Evolutionary conservation across 2,797 vertebrate species (phyloP).

Genomic region (Halcyon leucocephala): DNA sequence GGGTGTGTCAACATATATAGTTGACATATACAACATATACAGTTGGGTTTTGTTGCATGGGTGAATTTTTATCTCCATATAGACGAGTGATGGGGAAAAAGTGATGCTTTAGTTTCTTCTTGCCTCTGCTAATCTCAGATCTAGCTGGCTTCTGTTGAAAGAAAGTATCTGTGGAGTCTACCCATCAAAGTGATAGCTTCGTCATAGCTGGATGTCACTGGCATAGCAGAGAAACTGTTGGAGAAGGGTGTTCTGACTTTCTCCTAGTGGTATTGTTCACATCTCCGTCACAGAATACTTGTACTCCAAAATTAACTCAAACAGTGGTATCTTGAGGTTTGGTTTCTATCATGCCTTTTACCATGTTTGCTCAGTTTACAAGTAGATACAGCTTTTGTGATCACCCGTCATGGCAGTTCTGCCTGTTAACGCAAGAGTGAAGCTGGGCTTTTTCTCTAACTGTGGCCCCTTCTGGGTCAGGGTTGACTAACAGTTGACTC

Average conservation of each 20-base stretch:
- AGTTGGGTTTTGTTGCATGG: background rate
- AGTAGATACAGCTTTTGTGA: background rate
- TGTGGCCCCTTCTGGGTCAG: background rate
- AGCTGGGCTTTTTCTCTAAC: slow-evolving; percentile 7
- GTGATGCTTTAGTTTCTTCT: background rate
- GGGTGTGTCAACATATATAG: background rate
- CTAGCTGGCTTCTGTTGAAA: background rate
- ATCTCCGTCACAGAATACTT: background rate
- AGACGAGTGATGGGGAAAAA: background rate
- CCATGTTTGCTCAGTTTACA: background rate
- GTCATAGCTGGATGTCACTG: background rate
- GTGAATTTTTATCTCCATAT: background rate
- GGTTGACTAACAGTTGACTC: slow-evolving; percentile 28
- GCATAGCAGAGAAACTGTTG: background rate
- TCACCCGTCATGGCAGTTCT: background rate
- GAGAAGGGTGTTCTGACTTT: background rate
- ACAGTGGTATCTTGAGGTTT: background rate
- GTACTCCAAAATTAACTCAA: background rate
- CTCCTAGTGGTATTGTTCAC: background rate
- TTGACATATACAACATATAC: too few species aligned
- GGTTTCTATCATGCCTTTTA: background rate
- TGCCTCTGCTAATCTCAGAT: background rate
- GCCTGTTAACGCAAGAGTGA: background rate
- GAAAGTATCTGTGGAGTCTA: background rate
- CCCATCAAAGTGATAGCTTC: background rate